Conservation (phyloP, 2,888 invertebrate genomes). For the Hirtodrosophila duncani region DNA sequence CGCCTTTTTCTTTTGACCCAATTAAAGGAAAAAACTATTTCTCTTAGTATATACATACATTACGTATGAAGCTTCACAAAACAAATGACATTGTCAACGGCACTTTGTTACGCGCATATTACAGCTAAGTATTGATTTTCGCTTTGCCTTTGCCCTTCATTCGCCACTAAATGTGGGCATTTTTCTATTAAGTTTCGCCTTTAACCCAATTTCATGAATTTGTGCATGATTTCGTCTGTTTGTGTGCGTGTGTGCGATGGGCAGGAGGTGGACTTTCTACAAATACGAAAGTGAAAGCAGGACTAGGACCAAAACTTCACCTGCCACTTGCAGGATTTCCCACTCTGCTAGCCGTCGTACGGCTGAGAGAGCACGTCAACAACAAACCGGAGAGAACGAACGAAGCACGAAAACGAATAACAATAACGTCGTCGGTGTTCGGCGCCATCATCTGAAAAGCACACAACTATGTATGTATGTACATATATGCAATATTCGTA, state of each 20-base stretch:
- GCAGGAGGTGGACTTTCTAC: not conserved
- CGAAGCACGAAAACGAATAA: not conserved
- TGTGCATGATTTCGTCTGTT: not conserved
- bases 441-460: no score
- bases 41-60: not conserved
- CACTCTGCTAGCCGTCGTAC: slow-evolving; percentile 5
- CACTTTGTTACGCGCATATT: slow-evolving; percentile 10
- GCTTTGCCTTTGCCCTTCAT: slow-evolving; percentile 25
- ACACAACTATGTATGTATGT: not conserved
- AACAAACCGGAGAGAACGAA: not conserved
- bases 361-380: slow-evolving; percentile 5
- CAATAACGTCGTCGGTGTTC: not conserved
- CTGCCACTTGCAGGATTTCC: slow-evolving; percentile 54
- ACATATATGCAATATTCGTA: slow-evolving; percentile 4
- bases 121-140: slow-evolving; percentile 52
- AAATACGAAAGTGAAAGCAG: slow-evolving; percentile 16
- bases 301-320: slow-evolving; percentile 19
- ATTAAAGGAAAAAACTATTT: slow-evolving; percentile 16
- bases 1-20: slow-evolving; percentile 39
- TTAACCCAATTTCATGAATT: slow-evolving; percentile 40
- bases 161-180: slow-evolving; percentile 9
- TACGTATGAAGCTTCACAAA: slow-evolving; percentile 9
- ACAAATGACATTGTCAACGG: slow-evolving; percentile 5
- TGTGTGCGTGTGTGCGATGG: not conserved
- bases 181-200: slow-evolving; percentile 45